Percentiles rank a stretch among this genome's conserved stretches.
phyloP scores from a whole-genome alignment of 2,888 invertebrate species.

The Tricholauxania praeusta region DNA sequence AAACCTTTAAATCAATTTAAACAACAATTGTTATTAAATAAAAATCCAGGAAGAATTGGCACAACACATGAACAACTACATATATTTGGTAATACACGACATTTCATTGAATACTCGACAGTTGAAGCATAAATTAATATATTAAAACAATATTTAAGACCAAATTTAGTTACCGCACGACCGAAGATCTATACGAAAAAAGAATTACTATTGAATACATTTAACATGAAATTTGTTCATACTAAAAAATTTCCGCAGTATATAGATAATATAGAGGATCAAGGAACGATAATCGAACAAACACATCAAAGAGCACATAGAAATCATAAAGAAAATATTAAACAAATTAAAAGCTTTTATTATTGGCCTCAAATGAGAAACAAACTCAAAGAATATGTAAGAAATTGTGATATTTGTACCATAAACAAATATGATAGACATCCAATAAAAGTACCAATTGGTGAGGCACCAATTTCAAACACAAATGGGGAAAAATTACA shows the following conservation, averaged over 20 bases:
- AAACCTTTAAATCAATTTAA: slow-evolving; percentile 23
- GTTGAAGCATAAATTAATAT: no score
- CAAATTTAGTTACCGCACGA: background rate
- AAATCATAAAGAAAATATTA: slow-evolving; percentile 32
- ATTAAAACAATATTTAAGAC: background rate
- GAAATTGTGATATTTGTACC: slow-evolving; percentile 39
- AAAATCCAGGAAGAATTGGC: slow-evolving; percentile 2
- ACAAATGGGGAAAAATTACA: slow-evolving; percentile 39
- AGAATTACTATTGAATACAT: slow-evolving; percentile 3
- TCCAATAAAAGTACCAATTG: slow-evolving; percentile 40
- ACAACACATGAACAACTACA: no score
- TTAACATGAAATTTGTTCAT: slow-evolving; percentile 32
- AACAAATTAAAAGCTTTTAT: no score
- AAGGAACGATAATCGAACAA: slow-evolving; percentile 29
- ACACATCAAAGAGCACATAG: slow-evolving; percentile 34
- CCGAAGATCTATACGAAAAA: slow-evolving; percentile 7
- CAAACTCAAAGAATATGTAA: slow-evolving; percentile 32
- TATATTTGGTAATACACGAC: no score
- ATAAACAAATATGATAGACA: slow-evolving; percentile 33
- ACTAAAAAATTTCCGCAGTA: slow-evolving; percentile 17
- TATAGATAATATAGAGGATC: slow-evolving; percentile 23
- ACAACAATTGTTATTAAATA: slow-evolving; percentile 34
- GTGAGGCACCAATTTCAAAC: slow-evolving; percentile 43
- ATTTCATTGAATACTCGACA: no score
- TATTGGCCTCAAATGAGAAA: no score